Evolutionary conservation across 2,797 vertebrate genomes (phyloP), one percentile per base, ranked within the genome.

Genomic region (Girardinus metallicus): DNA sequence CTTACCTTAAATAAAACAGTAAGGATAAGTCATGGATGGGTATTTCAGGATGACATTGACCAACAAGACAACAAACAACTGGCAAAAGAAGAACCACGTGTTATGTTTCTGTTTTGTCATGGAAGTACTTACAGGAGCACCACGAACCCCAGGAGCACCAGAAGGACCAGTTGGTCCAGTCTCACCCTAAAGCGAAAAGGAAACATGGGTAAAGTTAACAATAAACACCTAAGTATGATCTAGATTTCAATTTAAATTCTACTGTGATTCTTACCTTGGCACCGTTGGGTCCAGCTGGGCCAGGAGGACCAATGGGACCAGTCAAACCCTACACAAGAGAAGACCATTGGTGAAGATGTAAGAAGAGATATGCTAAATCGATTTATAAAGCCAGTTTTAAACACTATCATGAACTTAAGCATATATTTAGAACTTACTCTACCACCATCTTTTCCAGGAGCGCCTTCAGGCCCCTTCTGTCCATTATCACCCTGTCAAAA

Each of bases 251-350:
- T 23, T 36, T 57, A 23, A 79, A 29, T 1, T 44, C 2, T 21
- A 55, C 41, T 77, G 23, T 68, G 23, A 39, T 72, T 83, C 86
- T 93, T 87, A 99, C 98, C 97, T 99, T 99, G 87, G 97, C 97
- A 0, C 98, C 98, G 0, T 98, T 98, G 88, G 98, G 96, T 74
- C 98, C 98, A 43, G 96, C 80, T 0, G 98, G 98, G 73, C 98
- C 98, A 7, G 97, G 97, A 84, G 98, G 97, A 47, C 98, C 98
- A 29, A 99, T 99, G 70, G 98, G 98, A 92, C 98, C 98, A 2
- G 96, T 97, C 94, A 99, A 95, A 94, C 98, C 98, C 98, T 99
- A 78, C 11, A 15, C 64, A 81, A 75, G 79, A 60, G 77, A 47
- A 71, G 51, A 77, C 4, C 12, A 72, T 6, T 23, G 15, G 70